Evolutionary conservation across 1,140 invertebrate genomes (phyloP), one percentile per base, ranked within the genome.

Genomic region (Andricus grossulariae): DNA sequence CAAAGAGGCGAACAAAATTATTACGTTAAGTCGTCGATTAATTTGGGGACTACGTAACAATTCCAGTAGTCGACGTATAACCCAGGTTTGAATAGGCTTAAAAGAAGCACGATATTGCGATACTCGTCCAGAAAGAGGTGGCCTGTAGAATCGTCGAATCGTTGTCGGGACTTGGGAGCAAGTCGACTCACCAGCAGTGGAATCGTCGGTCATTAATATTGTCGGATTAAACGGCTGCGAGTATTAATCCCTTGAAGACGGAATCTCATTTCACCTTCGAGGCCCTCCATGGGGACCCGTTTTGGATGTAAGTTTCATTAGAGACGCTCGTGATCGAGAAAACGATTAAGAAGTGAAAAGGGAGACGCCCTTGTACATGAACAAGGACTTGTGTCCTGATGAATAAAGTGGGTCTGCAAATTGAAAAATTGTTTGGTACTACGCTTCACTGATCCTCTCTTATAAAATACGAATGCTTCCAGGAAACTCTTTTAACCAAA

Each of bases 141-240:
- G 77, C 75, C 70, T 55, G 75, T 81, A 72, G 84, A 84, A 86
- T 87, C 83, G 84, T 87, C 83, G 85, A 85, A 83, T 86, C 77
- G 39, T 45, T 10, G 39, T 45, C 1, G 39, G 39, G 8, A 45
- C 77, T 76, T 82, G 78, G 82, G 81, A 85, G 77, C 83, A 57
- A 83, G 80, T 74, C 72, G 75, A 78, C 75, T 39, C 32, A 54
- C 80, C 77, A 81, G 81, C 50, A 72, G 76, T 74, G 74, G 83
- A 89, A 88, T 89, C 85, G 83, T 81, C 77, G 85, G 83, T 88
- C 89, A 90, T 90, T 90, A 89, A 90, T 90, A 89, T 88, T 89
- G 88, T 90, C 88, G 89, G 89, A 90, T 90, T 89, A 90, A 89
- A 89, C 85, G 84, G 84, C 86, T 83, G 81, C 79, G 86, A 80